Conservation (phyloP, 2,113 vertebrate genomes). For the Tenebrosternarchus preto region DNA sequence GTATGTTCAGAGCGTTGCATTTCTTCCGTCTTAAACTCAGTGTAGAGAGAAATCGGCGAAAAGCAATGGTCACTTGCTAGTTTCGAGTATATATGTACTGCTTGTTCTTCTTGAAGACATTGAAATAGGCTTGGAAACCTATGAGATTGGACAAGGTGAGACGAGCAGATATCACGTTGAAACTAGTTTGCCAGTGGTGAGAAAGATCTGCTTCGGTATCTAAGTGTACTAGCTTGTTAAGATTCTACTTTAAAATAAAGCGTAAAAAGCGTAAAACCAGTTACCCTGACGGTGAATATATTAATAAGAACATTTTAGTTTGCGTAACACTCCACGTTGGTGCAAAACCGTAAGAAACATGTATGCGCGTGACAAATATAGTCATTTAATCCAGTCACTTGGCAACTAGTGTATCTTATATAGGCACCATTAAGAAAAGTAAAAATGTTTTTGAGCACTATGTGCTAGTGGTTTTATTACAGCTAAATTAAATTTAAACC, state of each 20-base stretch:
- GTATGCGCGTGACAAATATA: not conserved
- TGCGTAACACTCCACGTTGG: not conserved
- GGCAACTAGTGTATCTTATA: not conserved
- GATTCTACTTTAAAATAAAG: not conserved
- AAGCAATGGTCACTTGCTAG: not conserved
- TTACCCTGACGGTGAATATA: not conserved
- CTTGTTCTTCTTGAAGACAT: not conserved
- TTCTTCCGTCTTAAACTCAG: not conserved
- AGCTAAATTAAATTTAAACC: not conserved
- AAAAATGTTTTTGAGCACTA: not conserved
- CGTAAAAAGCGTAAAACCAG: too few species aligned
- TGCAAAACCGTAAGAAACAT: not conserved
- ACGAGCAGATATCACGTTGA: not conserved
- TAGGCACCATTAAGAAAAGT: not conserved
- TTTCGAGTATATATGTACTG: not conserved
- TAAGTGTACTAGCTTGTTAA: not conserved
- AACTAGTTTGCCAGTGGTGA: not conserved
- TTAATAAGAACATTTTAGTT: not conserved
- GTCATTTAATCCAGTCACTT: not conserved
- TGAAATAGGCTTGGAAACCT: constrained; percentile 10
- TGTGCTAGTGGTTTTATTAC: not conserved
- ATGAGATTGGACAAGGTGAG: not conserved
- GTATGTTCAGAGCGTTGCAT: not conserved
- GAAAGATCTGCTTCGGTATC: too few species aligned
- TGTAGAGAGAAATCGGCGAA: not conserved